A percentile compares a stretch with the other conserved stretches of the same genome.
Evolutionary conservation across 2,797 vertebrate genomes (phyloP).

Genomic region (Coreius guichenoti): DNA sequence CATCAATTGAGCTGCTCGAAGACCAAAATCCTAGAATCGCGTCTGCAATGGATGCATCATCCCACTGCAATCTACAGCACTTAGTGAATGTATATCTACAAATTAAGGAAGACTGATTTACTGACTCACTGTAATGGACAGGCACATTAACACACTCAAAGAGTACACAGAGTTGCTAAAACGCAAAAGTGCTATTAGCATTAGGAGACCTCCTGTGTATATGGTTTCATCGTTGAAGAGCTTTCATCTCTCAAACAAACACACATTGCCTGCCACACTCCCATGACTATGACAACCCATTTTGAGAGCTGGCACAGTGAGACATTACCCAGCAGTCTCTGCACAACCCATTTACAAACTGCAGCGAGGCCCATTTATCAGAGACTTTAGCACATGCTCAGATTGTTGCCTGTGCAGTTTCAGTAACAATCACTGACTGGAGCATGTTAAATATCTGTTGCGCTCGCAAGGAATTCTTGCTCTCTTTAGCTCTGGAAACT

Average conservation of each 20-base stretch:
- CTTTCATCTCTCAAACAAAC: slow-evolving; percentile 55
- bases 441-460: slow-evolving; percentile 33
- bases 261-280: slow-evolving; percentile 32
- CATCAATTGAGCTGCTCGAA: slow-evolving; percentile 20
- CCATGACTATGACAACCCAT: slow-evolving; percentile 48
- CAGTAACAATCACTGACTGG: slow-evolving; percentile 38
- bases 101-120: slow-evolving; percentile 53
- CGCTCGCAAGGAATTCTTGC: background rate
- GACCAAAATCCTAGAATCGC: slow-evolving; percentile 14
- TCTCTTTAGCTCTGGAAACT: background rate
- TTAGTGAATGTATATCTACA: slow-evolving; percentile 47
- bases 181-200: slow-evolving; percentile 60
- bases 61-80: slow-evolving; percentile 33
- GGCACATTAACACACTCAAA: slow-evolving; percentile 55
- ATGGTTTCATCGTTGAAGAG: slow-evolving; percentile 60
- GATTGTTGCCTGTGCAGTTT: slow-evolving; percentile 40
- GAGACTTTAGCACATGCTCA: slow-evolving; percentile 51
- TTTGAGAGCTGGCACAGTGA: slow-evolving; percentile 48
- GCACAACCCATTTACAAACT: slow-evolving; percentile 56
- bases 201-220: slow-evolving; percentile 63
- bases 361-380: slow-evolving; percentile 46
- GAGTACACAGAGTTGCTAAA: slow-evolving; percentile 40
- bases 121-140: slow-evolving; percentile 40
- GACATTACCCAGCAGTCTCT: slow-evolving; percentile 55
- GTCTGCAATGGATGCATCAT: slow-evolving; percentile 23